Evolutionary conservation across 2,888 invertebrate genomes (phyloP), one percentile per base, ranked within the genome.

Genomic region (Pollenia griseotomentosa): DNA sequence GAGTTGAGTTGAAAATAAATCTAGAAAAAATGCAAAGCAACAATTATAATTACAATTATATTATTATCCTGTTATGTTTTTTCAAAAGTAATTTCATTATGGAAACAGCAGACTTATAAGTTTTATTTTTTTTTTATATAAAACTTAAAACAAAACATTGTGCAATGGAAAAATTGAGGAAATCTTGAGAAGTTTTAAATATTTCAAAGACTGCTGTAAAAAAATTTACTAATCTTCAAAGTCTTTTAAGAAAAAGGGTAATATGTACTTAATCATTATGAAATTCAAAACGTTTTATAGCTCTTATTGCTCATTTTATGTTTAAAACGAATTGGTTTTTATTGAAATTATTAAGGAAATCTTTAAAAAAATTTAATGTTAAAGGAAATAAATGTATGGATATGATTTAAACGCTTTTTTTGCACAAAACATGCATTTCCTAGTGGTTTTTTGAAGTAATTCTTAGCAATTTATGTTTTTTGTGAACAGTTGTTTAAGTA

Each of bases 41-140:
- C 85, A 88, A 88, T 85, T 86, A 89, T 87, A 85, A 88, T 83
- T 74, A 87, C 85, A 89, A 92, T 91, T 92, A 91, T 90, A 89
- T 91, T 91, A 92, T 92, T 92, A 91, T 89, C 88, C 89, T 89
- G 89, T 89, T 89, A 89, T 85, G 70, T 74, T 68, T 51, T 23
- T 78, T 75, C 11, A 46, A n/a, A 53, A 70, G 42, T 61, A 78
- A 77, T 81, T 53, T 19, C 68, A 55, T 78, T 83, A 65, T 86
- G 74, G 12, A 83, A 83, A 74, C 79, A 61, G 57, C 68, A 74
- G 79, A 74, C n/a, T 65, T 66, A 33, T 46, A 6, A 70, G 71
- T 14, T 53, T 19, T 33, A 59, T 19, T 16, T 51, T 59, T 59
- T 14, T 74, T 74, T 51, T 42, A 42, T 23, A n/a, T 53, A 16